Evolutionary conservation across 2,113 vertebrate genomes (phyloP).

Genomic region (Craseonycteris thonglongyai): DNA sequence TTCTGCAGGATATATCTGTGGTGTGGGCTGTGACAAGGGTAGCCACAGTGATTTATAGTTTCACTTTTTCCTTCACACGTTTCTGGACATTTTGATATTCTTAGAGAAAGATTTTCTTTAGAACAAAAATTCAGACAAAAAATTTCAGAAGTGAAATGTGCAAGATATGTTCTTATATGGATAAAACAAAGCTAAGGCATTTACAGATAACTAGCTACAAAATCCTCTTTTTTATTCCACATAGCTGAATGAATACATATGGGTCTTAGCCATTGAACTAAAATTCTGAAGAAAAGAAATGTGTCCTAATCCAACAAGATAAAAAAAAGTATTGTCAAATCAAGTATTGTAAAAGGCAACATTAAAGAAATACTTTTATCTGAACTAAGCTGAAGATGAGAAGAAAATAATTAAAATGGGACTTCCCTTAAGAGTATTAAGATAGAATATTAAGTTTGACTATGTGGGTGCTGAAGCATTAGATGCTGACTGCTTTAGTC

Average conservation of each 20-base stretch:
- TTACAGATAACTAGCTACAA: background rate
- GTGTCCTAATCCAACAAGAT: background rate
- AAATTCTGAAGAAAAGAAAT: slow-evolving; percentile 1
- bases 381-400: slow-evolving; percentile 34
- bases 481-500: slow-evolving; percentile 20
- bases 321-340: background rate
- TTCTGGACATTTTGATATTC: background rate
- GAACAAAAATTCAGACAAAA: slow-evolving; percentile 2
- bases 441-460: background rate
- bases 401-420: slow-evolving; percentile 52
- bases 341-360: background rate
- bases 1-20: background rate
- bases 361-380: slow-evolving; percentile 33
- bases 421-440: slow-evolving; percentile 20
- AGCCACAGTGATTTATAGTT: background rate
- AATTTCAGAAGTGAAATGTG: background rate
- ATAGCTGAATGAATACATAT: background rate
- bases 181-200: background rate
- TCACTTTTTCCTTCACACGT: background rate
- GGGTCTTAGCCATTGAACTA: background rate
- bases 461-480: background rate
- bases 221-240: background rate
- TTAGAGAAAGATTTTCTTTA: background rate
- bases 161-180: background rate
- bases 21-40: background rate